Conservation (phyloP, 2,888 invertebrate genomes). For the Eutolmus rufibarbis region DNA sequence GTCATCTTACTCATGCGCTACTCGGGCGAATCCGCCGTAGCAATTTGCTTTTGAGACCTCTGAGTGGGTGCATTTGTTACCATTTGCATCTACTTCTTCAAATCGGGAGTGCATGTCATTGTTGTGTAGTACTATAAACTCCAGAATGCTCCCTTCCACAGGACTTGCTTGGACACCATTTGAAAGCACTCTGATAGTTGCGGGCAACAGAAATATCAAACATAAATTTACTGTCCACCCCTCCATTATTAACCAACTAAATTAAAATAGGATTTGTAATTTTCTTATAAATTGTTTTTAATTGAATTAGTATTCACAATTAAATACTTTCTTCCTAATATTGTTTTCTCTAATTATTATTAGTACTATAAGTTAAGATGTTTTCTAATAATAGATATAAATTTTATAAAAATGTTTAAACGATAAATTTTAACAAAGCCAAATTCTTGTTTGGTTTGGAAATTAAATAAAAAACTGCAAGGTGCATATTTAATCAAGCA, state of each 20-base stretch:
- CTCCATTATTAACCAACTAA: neutral
- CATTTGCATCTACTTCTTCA: slow-evolving; percentile 74
- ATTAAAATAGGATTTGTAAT: neutral
- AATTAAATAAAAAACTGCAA: no score
- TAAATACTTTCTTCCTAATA: no score
- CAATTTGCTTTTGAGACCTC: slow-evolving; percentile 69
- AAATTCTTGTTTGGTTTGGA: no score
- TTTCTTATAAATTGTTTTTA: no score
- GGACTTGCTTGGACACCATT: neutral
- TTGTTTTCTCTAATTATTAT: no score
- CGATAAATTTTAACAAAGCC: no score
- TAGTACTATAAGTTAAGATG: no score
- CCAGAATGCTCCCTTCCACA: slow-evolving; percentile 61
- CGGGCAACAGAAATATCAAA: neutral
- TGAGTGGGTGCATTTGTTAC: slow-evolving; percentile 66
- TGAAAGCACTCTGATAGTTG: neutral
- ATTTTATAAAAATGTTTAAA: no score
- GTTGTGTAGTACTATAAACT: slow-evolving; percentile 79
- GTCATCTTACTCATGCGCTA: slow-evolving; percentile 60
- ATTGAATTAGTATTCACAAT: no score
- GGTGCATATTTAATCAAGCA: no score
- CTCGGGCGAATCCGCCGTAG: slow-evolving; percentile 83
- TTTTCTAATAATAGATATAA: no score
- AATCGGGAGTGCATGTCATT: slow-evolving; percentile 88
- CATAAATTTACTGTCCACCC: neutral